Percentiles rank a stretch among this genome's conserved stretches.
Evolutionary conservation across 2,888 invertebrate species (phyloP).

Genomic region (Blera fallax): DNA sequence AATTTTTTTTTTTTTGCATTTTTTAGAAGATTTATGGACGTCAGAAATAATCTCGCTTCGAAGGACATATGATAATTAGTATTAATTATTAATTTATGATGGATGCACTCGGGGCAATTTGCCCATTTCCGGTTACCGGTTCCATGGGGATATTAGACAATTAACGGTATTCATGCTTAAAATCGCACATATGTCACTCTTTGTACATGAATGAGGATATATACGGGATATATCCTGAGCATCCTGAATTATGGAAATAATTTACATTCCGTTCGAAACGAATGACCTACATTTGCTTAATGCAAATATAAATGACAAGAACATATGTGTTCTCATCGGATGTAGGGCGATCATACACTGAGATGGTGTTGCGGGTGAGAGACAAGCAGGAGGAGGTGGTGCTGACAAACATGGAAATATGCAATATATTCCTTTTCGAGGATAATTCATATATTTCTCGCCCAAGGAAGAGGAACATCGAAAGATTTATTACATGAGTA

Average conservation of each 20-base stretch:
- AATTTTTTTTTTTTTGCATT: too few relatives aligned
- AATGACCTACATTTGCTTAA: conserved; percentile 56
- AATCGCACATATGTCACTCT: neutral
- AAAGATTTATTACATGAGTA: conserved; percentile 44
- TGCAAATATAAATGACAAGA: conserved; percentile 50
- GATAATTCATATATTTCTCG: conserved; percentile 37
- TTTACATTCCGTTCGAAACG: conserved; percentile 44
- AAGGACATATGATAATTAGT: conserved; percentile 4
- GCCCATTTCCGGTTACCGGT: conserved; percentile 1
- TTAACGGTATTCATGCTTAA: conserved; percentile 37
- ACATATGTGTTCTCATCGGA: conserved; percentile 35
- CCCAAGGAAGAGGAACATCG: neutral
- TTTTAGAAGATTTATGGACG: neutral
- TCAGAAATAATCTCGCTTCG: neutral
- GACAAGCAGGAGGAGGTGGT: neutral
- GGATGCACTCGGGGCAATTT: neutral
- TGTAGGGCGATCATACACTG: neutral
- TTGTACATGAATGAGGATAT: neutral
- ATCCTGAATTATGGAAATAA: conserved; percentile 56
- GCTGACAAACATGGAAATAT: conserved; percentile 51
- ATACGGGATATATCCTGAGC: neutral
- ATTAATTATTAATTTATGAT: conserved; percentile 15
- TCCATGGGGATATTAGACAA: conserved; percentile 35
- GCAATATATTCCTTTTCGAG: conserved; percentile 38
- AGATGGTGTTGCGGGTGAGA: neutral